phyloP scores from a whole-genome alignment of 1,140 invertebrate genomes.

The Brachionus plicatilis region DNA sequence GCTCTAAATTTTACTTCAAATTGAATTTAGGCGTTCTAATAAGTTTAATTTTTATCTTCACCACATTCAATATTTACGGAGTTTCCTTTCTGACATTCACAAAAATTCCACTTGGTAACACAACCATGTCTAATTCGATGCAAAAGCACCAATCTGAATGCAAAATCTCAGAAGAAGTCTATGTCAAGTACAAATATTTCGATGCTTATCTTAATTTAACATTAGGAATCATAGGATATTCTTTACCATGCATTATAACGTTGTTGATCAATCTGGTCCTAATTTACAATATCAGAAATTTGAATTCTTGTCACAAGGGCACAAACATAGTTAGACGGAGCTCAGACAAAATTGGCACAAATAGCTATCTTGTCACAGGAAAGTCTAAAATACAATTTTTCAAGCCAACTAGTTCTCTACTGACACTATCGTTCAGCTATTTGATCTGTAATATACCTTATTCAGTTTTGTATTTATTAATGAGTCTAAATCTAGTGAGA shows the following conservation, averaged over 20 bases:
- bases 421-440: constrained; percentile 11
- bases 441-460: constrained; percentile 36
- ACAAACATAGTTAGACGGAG: background rate
- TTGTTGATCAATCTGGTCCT: constrained; percentile 21
- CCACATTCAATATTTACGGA: constrained; percentile 29
- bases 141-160: background rate
- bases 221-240: constrained; percentile 22
- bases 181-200: constrained; percentile 8
- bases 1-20: constrained; percentile 36
- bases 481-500: background rate
- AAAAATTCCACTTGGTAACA: background rate
- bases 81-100: constrained; percentile 20
- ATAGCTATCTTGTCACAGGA: background rate
- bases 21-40: background rate
- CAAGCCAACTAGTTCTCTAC: constrained; percentile 7
- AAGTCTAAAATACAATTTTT: constrained; percentile 13
- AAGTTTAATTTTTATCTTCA: constrained; percentile 18
- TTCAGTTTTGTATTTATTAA: constrained; percentile 30
- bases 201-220: constrained; percentile 37
- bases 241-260: constrained; percentile 30
- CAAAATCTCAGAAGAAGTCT: background rate
- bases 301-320: background rate
- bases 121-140: background rate
- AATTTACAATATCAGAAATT: constrained; percentile 30
- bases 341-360: background rate